These are phyloP conservation scores for Melanerpes aurifrons DNA, from an alignment of 2,113 vertebrate genomes.

Conservation along the genomic window DNA sequence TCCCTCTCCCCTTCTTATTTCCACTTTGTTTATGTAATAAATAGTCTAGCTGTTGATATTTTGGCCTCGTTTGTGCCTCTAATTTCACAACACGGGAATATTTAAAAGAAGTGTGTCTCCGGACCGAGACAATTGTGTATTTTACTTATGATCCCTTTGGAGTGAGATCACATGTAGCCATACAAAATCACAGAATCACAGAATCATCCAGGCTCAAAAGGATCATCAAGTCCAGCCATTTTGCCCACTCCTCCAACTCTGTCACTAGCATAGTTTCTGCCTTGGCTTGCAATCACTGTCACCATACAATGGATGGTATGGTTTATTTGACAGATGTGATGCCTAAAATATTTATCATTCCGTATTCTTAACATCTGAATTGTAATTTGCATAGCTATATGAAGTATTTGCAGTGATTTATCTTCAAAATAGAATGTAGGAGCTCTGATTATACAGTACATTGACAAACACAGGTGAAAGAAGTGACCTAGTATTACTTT, in stretches of 20 bases:
- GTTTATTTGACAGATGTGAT: neutral
- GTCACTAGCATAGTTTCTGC: neutral
- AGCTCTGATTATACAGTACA: neutral
- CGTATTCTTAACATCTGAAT: neutral
- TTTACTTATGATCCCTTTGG: neutral
- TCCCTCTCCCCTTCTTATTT: no score
- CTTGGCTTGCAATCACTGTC: neutral
- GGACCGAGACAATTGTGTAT: no score
- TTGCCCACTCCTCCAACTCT: no score
- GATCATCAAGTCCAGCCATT: no score
- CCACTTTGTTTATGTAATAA: no score
- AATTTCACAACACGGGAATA: no score
- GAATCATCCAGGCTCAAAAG: no score
- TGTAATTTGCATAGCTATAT: neutral
- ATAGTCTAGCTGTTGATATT: no score
- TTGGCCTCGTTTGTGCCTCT: no score
- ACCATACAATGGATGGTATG: neutral
- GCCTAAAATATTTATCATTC: neutral
- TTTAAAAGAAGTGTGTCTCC: no score
- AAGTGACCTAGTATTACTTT: neutral
- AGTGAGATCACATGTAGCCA: neutral
- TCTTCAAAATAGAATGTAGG: neutral
- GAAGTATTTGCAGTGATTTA: neutral
- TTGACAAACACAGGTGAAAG: neutral
- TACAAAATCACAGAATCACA: no score